Base-by-base conservation (phyloP, 2,797 vertebrate genomes). In the Heteromormyrus szaboi region DNA sequence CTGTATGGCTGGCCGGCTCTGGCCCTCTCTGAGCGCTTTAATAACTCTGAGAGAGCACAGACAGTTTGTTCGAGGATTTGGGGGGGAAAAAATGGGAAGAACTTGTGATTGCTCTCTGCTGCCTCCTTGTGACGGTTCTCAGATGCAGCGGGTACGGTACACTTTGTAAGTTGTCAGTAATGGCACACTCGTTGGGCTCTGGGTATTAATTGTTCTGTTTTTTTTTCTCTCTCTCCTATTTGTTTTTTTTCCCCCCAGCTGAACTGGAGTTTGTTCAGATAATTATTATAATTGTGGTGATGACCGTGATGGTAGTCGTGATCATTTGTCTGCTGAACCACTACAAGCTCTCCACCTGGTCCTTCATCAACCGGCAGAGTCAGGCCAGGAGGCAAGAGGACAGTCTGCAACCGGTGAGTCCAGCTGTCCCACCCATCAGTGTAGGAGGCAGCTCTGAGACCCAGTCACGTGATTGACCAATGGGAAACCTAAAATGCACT, bases 221-320 rank as follows among this genome's bases (percentile, higher is more conserved):
- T 3, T 44, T 8, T 56, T 4, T 29, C 22, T 29, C 46, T 68
- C 6, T 85, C 81, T 25, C 22, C 0, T 89, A 6, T 22, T 44
- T 90, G 89, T 51, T 53, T 5, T 19, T 90, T 25, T 44, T 90
- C 89, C 89, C 19, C 94, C 19, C 94, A 97, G 97, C 97, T 94
- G 96, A 97, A 93, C 95, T 97, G 96, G 97, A 97, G 95, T 98
- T 98, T 91, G 96, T 98, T 94, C 97, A 98, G 94, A 97, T 98
- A 92, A 94, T 98, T 94, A 96, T 98, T 92, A 97, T 99, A 90
- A 96, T 98, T 2, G 97, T 98, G 94, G 98, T 97, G 93, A 97
- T 98, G 95, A 98, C 97, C 14, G 97, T 98, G 95, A 98, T 98
- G 97, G 97, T 98, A 88, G 96, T 98, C 92, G 97, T 98, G 90